Evolutionary conservation across 2,888 invertebrate species (phyloP).

Genomic region (Trachelus troglodyta): DNA sequence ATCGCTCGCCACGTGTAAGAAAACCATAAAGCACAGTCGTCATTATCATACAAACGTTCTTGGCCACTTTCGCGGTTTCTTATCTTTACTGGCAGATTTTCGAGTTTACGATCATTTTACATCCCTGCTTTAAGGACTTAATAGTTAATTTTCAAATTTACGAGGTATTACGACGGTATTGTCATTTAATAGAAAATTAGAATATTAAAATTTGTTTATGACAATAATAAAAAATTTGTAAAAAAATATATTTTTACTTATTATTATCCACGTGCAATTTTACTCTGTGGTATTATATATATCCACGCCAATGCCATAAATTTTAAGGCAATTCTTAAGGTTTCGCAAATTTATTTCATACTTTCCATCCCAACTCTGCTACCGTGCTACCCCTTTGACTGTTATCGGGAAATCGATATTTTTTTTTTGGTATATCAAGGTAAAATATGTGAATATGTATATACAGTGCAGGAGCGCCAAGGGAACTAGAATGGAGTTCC

Average conservation of each 20-base stretch:
- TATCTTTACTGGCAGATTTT: background rate
- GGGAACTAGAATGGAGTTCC: background rate
- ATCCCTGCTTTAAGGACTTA: background rate
- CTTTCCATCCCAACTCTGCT: too few relatives aligned
- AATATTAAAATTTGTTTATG: background rate
- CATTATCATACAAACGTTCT: constrained; percentile 26
- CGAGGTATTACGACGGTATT: too few relatives aligned
- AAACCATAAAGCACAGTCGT: constrained; percentile 27
- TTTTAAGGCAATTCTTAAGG: background rate
- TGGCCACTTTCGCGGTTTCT: background rate
- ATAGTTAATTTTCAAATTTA: background rate
- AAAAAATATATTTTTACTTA: too few relatives aligned
- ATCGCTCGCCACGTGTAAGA: constrained; percentile 12
- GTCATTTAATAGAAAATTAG: background rate
- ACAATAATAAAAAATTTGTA: background rate
- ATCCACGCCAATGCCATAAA: background rate
- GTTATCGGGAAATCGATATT: too few relatives aligned
- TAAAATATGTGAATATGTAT: background rate
- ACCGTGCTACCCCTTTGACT: background rate
- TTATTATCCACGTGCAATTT: background rate
- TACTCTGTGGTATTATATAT: background rate
- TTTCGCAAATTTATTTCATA: too few relatives aligned
- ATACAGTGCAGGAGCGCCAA: background rate
- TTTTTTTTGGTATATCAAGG: too few relatives aligned
- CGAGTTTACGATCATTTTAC: background rate